Conservation (phyloP, 2,888 invertebrate species). For the Cephus nigrinus region DNA sequence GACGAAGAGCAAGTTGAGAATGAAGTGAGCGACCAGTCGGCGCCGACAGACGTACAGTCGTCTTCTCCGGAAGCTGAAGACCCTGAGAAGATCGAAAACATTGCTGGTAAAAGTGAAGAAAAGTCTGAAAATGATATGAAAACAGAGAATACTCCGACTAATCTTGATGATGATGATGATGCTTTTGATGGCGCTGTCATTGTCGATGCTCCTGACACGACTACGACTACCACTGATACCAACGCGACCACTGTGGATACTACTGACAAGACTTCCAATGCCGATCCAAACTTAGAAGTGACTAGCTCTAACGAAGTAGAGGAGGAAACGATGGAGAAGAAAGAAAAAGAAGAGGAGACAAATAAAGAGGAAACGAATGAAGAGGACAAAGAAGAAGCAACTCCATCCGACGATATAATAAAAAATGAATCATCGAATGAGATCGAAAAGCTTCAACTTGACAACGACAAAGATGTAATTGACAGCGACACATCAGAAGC, state of each 20-base stretch:
- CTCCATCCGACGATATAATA: neutral
- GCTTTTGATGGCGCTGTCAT: neutral
- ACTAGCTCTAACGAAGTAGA: conserved; percentile 21
- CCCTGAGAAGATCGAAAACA: conserved; percentile 7
- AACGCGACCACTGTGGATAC: neutral
- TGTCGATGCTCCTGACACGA: neutral
- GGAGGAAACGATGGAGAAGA: conserved; percentile 18
- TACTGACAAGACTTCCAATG: neutral
- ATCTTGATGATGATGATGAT: conserved; percentile 9
- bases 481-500: conserved; percentile 78
- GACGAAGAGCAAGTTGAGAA: conserved; percentile 23
- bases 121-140: neutral
- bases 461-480: conserved; percentile 71
- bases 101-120: conserved; percentile 6
- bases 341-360: conserved; percentile 8
- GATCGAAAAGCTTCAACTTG: conserved; percentile 40
- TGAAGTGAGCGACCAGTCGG: conserved; percentile 13
- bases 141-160: neutral
- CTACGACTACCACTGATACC: neutral
- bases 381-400: neutral
- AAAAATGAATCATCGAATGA: conserved; percentile 26
- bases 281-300: neutral
- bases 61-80: conserved; percentile 17
- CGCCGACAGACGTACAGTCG: conserved; percentile 10
- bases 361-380: conserved; percentile 13